A percentile compares a stretch with the other conserved stretches of the same genome.
Evolutionary conservation across 2,888 invertebrate species (phyloP).

Genomic region (Gastracanthus pulcherrimus): DNA sequence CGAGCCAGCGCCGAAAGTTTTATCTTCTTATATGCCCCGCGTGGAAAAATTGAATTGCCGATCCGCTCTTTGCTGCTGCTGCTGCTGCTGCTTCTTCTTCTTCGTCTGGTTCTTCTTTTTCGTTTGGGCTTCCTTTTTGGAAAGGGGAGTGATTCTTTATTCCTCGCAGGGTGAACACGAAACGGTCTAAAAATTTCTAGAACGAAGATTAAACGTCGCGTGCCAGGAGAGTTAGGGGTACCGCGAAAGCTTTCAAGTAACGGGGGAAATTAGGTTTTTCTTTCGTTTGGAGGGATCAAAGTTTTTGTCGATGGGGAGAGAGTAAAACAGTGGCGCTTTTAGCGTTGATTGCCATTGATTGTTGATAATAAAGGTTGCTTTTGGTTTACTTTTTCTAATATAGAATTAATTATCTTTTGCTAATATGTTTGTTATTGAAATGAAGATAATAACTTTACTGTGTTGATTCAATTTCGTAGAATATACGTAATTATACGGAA

Average conservation of each 20-base stretch:
- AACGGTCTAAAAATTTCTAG: conserved; percentile 28
- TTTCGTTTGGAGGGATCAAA: neutral
- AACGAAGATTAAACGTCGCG: conserved; percentile 27
- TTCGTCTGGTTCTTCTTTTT: neutral
- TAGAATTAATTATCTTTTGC: too few species aligned
- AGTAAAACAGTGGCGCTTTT: neutral
- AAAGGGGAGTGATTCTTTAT: too few species aligned
- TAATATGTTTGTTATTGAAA: too few species aligned
- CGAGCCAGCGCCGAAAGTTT: conserved; percentile 12
- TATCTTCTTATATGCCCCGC: conserved; percentile 39
- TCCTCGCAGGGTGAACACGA: neutral
- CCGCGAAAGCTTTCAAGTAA: neutral
- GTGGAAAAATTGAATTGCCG: conserved; percentile 48
- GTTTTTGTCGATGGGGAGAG: neutral
- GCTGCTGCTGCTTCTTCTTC: neutral
- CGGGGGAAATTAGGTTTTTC: neutral
- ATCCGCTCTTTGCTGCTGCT: neutral
- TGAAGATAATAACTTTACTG: too few species aligned
- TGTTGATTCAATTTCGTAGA: too few species aligned
- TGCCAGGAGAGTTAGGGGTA: neutral
- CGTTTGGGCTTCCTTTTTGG: too few species aligned
- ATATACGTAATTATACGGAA: too few species aligned
- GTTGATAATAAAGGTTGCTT: too few species aligned
- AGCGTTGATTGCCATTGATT: neutral
- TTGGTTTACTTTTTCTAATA: too few species aligned